phyloP scores from a whole-genome alignment of 1,140 invertebrate species.

The Bilobella aurantiaca region DNA sequence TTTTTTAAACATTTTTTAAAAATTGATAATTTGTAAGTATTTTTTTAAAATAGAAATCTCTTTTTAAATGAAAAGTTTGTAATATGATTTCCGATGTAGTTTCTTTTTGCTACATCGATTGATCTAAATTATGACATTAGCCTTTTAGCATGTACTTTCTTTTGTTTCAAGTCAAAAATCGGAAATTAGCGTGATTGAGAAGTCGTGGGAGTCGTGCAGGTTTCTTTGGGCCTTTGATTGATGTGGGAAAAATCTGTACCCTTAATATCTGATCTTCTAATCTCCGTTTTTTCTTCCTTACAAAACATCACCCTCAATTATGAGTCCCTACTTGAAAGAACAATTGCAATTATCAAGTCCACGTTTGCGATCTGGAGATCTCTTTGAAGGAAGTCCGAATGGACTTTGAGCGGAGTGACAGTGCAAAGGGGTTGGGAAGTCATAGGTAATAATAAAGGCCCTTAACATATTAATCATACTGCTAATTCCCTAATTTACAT shows the following conservation, averaged over 20 bases:
- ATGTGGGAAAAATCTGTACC: not conserved
- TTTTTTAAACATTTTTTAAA: no score
- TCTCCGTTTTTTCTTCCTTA: no score
- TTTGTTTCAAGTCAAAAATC: slow-evolving; percentile 11
- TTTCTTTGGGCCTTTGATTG: not conserved
- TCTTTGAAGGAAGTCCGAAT: not conserved
- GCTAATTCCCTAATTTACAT: no score
- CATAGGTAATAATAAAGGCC: no score
- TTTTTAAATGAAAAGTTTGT: no score
- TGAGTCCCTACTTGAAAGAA: not conserved
- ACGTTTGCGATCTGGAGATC: not conserved
- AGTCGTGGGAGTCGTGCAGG: slow-evolving; percentile 25
- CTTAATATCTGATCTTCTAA: not conserved
- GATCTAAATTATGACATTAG: slow-evolving; percentile 5
- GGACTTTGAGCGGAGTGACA: not conserved
- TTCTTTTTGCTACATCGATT: no score
- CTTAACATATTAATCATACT: no score
- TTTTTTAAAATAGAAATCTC: no score
- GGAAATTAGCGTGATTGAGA: slow-evolving; percentile 23
- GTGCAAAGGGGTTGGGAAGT: not conserved
- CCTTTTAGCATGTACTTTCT: slow-evolving; percentile 14
- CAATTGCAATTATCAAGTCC: not conserved
- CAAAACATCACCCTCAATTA: not conserved
- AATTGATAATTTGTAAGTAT: no score
- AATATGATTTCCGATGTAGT: no score